Evolutionary conservation across 2,113 vertebrate species (phyloP).

Genomic region (Sisor rabdophorus): DNA sequence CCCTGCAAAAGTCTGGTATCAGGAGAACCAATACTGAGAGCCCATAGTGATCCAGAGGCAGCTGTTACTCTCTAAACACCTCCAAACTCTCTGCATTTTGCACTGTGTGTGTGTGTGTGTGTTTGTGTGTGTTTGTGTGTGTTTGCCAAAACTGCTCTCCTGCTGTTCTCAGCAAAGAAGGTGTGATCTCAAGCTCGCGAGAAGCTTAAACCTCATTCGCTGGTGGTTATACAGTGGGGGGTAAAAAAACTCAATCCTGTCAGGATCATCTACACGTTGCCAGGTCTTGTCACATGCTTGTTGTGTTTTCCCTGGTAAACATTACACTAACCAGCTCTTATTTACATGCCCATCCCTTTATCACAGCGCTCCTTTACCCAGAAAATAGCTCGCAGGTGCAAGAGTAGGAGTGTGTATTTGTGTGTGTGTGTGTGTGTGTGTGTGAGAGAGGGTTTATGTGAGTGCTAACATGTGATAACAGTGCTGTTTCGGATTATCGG

Average conservation of each 20-base stretch:
- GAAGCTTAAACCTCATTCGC: neutral
- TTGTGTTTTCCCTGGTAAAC: slow-evolving; percentile 1
- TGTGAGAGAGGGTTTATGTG: neutral
- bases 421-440: neutral
- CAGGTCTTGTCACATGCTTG: neutral
- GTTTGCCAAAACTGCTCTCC: slow-evolving; percentile 1
- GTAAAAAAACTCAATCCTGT: neutral
- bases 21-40: slow-evolving; percentile 42
- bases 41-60: slow-evolving; percentile 35
- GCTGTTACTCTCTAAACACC: slow-evolving; percentile 43
- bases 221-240: neutral
- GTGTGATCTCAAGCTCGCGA: slow-evolving; percentile 21
- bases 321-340: neutral
- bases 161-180: neutral
- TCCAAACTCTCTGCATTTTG: neutral
- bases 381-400: neutral
- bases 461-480: neutral
- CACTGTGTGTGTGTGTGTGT: neutral
- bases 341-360: slow-evolving; percentile 19
- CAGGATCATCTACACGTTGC: neutral
- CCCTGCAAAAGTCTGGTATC: slow-evolving; percentile 19
- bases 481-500: neutral
- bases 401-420: neutral
- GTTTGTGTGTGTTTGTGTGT: neutral
- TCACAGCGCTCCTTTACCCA: neutral